Evolutionary conservation across 2,113 vertebrate species (phyloP), one percentile per base, ranked within the genome.

Genomic region (Podarcis cretensis): DNA sequence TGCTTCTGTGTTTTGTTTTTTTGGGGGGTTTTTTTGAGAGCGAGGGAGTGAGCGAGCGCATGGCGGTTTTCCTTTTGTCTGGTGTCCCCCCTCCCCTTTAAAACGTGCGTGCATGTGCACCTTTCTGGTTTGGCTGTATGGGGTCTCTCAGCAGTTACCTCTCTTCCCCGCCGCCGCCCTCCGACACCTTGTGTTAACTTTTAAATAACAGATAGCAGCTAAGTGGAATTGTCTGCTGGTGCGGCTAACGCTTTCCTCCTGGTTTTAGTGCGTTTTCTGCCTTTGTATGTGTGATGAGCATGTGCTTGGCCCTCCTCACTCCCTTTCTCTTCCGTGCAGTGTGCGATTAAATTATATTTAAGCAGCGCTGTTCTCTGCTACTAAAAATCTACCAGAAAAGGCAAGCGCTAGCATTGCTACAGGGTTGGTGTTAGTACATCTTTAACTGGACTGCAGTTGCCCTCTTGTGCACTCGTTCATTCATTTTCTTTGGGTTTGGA

Each of bases 151-250:
- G 89, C 6, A 71, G 48, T 85, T 91, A 35, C 16, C n/a, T 9
- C 40, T 10, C 9, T 2, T 2, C 7, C 16, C 4, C 21, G n/a
- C 7, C 68, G 68, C 32, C 63, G 3, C 25, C 65, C 12, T n/a
- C 10, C 27, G 25, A n/a, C 40, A 63, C 92, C 91, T 87, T 76
- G 89, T 85, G 27, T 86, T 87, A 93, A 95, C 92, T 95, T 95
- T 91, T 76, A 27, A 40, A 82, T 20, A 20, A 65, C 54, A 25
- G 25, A 30, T 35, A 73, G 7, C 8, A n/a, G 89, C 73, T 77
- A 91, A 63, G 40, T 40, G 80, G 87, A 81, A 85, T 91, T 75
- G 20, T 40, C 83, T 78, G 1, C 85, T 76, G 16, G 77, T 87
- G 35, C 87, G 93, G 92, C 12, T 85, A 27, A 83, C 35, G 73